These are phyloP conservation scores for Anniella stebbinsi DNA, from an alignment of 2,797 vertebrate genomes.

Conservation along the genomic window DNA sequence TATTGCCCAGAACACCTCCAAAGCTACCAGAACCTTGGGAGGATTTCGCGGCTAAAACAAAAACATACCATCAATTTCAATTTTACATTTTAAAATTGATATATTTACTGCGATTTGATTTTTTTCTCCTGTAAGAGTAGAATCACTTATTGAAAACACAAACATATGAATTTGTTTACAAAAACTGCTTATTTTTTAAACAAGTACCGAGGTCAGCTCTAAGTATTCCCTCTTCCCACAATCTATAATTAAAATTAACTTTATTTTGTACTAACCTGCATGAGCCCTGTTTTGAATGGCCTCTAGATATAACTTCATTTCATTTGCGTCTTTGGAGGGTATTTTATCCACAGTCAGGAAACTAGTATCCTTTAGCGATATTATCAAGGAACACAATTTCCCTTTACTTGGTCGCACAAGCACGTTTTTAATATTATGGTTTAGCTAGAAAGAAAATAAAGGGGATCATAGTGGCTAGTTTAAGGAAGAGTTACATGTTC, in stretches of 20 bases:
- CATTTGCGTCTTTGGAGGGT: slow-evolving; percentile 83
- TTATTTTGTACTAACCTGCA: slow-evolving; percentile 78
- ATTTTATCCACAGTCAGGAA: slow-evolving; percentile 91
- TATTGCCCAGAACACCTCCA: slow-evolving; percentile 88
- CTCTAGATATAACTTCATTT: slow-evolving; percentile 92
- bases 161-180: background rate
- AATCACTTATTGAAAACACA: background rate
- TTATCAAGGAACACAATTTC: slow-evolving; percentile 85
- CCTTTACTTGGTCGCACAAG: slow-evolving; percentile 79
- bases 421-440: slow-evolving; percentile 94
- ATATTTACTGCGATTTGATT: background rate
- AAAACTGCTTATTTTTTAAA: background rate
- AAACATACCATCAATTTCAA: slow-evolving; percentile 33
- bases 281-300: slow-evolving; percentile 86
- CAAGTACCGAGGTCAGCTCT: background rate
- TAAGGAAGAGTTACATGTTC: background rate
- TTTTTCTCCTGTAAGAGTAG: background rate
- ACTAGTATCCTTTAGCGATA: slow-evolving; percentile 90
- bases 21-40: slow-evolving; percentile 95
- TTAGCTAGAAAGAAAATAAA: slow-evolving; percentile 83
- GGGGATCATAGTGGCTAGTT: slow-evolving; percentile 2
- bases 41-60: slow-evolving; percentile 86
- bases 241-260: background rate
- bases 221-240: background rate
- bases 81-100: slow-evolving; percentile 28